Base-by-base conservation (phyloP, 2,888 invertebrate species). In the Polia nebulosa region DNA sequence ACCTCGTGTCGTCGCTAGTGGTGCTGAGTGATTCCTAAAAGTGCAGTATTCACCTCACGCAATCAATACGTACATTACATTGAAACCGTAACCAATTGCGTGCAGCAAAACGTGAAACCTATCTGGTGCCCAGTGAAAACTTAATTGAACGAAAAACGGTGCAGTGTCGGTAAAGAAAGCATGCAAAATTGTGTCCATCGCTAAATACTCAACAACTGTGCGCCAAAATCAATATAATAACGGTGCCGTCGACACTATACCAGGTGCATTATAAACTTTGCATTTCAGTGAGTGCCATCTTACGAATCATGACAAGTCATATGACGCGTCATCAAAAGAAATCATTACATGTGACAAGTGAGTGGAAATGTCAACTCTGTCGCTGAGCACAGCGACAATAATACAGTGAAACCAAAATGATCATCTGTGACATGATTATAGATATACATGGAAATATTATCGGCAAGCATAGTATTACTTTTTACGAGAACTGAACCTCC, bases 311-410 rank as follows among this genome's bases (percentile, higher is more conserved):
- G 87, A 87, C 91, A 92, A 83, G 84, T 84, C 89, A 78, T 82
- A 78, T 73, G 86, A 89, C 89, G 87, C 92, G 89, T 87, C 90
- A 89, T 87, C 85, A 84, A 85, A 91, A 92, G 79, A 91, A 96
- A 97, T 96, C 96, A 97, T 96, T 97, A 97, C 97, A 97, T 97
- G 97, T 97, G 97, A 96, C 96, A 96, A 83, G 97, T 97, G 97
- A 96, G 96, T 97, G 96, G 96, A 90, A 88, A 88, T 88, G 89
- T 89, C 83, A 87, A 89, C 85, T 87, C 86, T 89, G 88, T 85
- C 92, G 91, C 89, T 84, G 79, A 73, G 76, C 74, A 85, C 80
- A 87, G 90, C 90, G 91, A 86, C 86, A 75, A 85, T 84, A 85
- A 86, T 89, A 91, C 87, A 89, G 89, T 91, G 89, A 88, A 89